Base-by-base conservation (phyloP, 2,113 vertebrate genomes). In the Oncorhynchus keta region DNA sequence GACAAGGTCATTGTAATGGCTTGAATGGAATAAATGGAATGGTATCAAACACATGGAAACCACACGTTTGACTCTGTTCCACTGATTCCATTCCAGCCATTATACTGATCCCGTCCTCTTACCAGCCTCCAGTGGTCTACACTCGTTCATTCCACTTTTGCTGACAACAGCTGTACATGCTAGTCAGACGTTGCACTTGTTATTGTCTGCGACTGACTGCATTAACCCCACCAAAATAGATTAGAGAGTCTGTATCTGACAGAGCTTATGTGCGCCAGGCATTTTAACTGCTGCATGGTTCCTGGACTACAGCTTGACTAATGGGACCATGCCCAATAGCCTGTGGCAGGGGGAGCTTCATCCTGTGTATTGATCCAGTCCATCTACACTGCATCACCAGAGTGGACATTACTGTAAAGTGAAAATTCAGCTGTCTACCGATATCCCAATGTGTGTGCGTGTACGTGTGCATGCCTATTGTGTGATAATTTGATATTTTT, bases 231-330 rank as follows among this genome's bases (percentile, higher is more conserved):
- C 73, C 66, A 90, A 91, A 91, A 86, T 76, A 84, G 87, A 90
- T 91, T 89, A 90, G 74, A 11, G 24, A 76, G 89, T 28, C 32
- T 3, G 65, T 86, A 81, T 90, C 86, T 89, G 67, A 14, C 30
- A 67, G 30, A 30, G 65, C 65, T 30, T 45, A 45, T 67, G 26
- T 67, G 65, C 1, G 30, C 30, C 22, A 67, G 20, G 26, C 26
- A 3, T 67, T 67, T 68, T 20, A 68, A 11, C 66, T 35, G 16
- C 32, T 20, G 39, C 39, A 11, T n/a, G 77, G 81, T 87, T 89
- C 89, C 85, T n/a, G 79, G 89, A 35, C 39, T 9, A 48, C 89
- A 90, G 90, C 88, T 88, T 73, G 87, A 82, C 91, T 91, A 92
- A 92, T 92, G 91, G 89, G 89, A n/a, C 84, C 77, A 35, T 11